phyloP scores from a whole-genome alignment of 2,888 invertebrate genomes.

The Parnassius apollo region DNA sequence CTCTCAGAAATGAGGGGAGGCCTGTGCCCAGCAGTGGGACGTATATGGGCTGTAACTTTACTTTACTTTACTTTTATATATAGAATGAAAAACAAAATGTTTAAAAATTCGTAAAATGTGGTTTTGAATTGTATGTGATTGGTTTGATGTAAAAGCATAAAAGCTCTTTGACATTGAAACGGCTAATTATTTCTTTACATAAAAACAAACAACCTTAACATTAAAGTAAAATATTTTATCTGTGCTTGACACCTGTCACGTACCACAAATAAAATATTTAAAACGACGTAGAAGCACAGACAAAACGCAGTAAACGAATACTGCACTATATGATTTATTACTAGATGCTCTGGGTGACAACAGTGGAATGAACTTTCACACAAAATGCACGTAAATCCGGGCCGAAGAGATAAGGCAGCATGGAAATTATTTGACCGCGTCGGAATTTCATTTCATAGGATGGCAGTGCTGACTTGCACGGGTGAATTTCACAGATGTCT shows the following conservation, averaged over 20 bases:
- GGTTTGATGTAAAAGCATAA: too few relatives aligned
- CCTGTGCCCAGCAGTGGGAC: too few relatives aligned
- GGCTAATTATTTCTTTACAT: too few relatives aligned
- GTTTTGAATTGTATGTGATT: too few relatives aligned
- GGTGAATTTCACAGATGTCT: constrained; percentile 45
- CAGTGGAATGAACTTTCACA: constrained; percentile 24
- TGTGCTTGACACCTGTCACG: constrained; percentile 6
- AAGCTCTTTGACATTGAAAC: too few relatives aligned
- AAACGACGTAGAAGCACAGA: constrained; percentile 10
- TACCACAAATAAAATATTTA: constrained; percentile 10
- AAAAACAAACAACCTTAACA: too few relatives aligned
- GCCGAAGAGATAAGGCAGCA: constrained; percentile 24
- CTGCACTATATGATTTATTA: constrained; percentile 17
- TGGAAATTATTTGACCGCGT: constrained; percentile 44
- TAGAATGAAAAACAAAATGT: too few relatives aligned
- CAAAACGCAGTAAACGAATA: constrained; percentile 12
- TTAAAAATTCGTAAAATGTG: too few relatives aligned
- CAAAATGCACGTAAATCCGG: constrained; percentile 6
- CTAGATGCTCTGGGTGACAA: constrained; percentile 12
- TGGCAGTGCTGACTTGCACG: constrained; percentile 32
- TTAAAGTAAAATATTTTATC: background rate
- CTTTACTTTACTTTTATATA: too few relatives aligned
- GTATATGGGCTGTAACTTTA: too few relatives aligned
- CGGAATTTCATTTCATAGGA: constrained; percentile 46
- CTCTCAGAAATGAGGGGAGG: too few relatives aligned